phyloP scores from a whole-genome alignment of 2,888 invertebrate genomes.

The Drosophila atripex region DNA sequence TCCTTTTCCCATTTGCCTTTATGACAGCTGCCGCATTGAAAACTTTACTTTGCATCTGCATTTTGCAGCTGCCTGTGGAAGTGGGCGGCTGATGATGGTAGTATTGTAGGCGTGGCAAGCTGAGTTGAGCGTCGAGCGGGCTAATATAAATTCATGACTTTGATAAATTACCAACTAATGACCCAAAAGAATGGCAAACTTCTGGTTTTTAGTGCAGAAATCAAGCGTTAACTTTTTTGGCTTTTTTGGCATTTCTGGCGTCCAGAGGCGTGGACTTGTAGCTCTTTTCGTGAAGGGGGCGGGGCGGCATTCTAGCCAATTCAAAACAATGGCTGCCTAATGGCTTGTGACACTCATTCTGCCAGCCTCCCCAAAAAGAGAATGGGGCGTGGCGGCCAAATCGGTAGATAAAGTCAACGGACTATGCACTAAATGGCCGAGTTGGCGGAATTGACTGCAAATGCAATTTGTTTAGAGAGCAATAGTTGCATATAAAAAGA shows the following conservation, averaged over 20 bases:
- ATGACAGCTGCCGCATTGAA: conserved; percentile 51
- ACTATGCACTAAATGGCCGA: conserved; percentile 6
- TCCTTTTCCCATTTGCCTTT: conserved; percentile 49
- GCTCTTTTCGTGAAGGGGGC: background rate
- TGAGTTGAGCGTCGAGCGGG: background rate
- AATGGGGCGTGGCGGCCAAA: conserved; percentile 7
- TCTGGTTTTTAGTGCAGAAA: conserved; percentile 60
- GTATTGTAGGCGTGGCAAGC: conserved; percentile 2
- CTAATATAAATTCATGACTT: conserved; percentile 72
- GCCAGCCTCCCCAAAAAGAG: background rate
- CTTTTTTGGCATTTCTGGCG: conserved; percentile 14
- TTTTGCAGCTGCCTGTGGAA: conserved; percentile 49
- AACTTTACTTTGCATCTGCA: conserved; percentile 60
- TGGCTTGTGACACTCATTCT: conserved; percentile 57
- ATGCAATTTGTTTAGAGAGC: conserved; percentile 44
- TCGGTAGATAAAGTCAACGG: conserved; percentile 14
- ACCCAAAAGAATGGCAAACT: conserved; percentile 70
- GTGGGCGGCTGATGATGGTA: background rate
- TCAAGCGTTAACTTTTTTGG: conserved; percentile 49
- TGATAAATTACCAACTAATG: conserved; percentile 79
- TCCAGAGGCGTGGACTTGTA: background rate
- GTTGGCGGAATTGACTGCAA: conserved; percentile 15
- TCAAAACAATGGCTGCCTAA: conserved; percentile 69
- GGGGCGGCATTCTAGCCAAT: background rate
- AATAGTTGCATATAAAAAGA: conserved; percentile 37